phyloP scores from a whole-genome alignment of 2,797 vertebrate genomes.

The Phoxinus dragarum region DNA sequence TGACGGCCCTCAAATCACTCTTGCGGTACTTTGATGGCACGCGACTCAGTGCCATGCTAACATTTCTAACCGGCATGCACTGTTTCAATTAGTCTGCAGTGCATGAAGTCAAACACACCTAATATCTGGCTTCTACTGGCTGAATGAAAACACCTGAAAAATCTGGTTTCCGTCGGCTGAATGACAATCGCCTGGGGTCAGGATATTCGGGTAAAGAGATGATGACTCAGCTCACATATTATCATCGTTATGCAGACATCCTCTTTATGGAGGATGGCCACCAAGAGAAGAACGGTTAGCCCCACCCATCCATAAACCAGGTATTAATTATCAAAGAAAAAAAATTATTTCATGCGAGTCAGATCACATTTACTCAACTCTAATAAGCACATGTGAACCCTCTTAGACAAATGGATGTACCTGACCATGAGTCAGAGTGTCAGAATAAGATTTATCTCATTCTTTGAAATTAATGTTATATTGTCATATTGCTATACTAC shows the following conservation, averaged over 20 bases:
- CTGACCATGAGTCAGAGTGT: neutral
- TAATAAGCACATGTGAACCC: neutral
- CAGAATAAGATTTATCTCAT: neutral
- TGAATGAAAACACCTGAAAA: constrained; percentile 17
- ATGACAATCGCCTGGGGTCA: constrained; percentile 17
- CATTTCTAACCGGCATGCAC: too few relatives aligned
- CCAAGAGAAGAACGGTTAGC: neutral
- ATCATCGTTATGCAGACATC: neutral
- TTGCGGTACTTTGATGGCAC: too few relatives aligned
- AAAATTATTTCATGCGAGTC: neutral
- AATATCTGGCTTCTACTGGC: neutral
- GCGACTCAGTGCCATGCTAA: too few relatives aligned
- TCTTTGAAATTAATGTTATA: neutral
- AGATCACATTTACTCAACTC: neutral
- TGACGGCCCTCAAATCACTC: too few relatives aligned
- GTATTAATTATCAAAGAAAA: constrained; percentile 13
- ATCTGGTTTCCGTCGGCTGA: constrained; percentile 7
- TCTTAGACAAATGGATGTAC: neutral
- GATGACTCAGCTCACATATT: constrained; percentile 19
- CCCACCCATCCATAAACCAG: constrained; percentile 11
- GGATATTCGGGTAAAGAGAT: constrained; percentile 14
- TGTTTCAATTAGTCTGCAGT: neutral
- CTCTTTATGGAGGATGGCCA: neutral
- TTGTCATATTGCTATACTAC: constrained; percentile 11
- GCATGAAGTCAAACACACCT: neutral